Base-by-base conservation (phyloP, 1,140 invertebrate genomes). In the Aleiodes sp. region DNA sequence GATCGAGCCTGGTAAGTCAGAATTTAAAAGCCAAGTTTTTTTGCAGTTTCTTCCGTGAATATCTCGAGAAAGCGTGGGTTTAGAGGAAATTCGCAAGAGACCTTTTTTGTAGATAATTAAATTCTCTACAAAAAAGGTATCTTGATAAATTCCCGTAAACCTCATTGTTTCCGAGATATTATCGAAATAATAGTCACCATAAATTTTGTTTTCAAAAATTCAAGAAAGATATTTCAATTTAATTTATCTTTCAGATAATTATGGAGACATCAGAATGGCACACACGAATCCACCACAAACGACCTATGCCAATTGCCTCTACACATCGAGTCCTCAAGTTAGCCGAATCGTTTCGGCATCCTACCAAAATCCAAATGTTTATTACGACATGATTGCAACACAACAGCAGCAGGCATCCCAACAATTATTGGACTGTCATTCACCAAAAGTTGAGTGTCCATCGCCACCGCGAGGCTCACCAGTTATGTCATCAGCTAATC, bases 391-490 rank as follows among this genome's bases (percentile, higher is more conserved):
- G 68, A 65, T 75, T 16, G 70, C 65, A 0, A 70, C 68, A 28
- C 73, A 78, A 39, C 73, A 77, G 16, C 79, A 79, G 14, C 78
- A 78, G 76, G 0, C 74, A 75, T 0, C 79, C 79, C 79, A 78
- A 9, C 75, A 76, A 2, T 43, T 81, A 1, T 7, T 83, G 2
- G 79, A 82, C 29, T 76, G 73, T 16, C 82, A 84, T 56, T 84
- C 85, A 4, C 81, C 82, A 0, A 86, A 86, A 52, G 72, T 84
- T 6, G 83, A 85, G 43, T 84, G 83, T 29, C 76, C 82, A 0
- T 85, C 83, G 1, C 81, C 84, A 19, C 75, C 82, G 0, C 31
- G 60, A 0, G 78, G 80, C 16, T 86, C 84, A 0, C 83, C 84
- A 2, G 78, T 76, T 9, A 68, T 84, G 16, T 70, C 80, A 3